Percentiles rank a stretch among this genome's conserved stretches.
Conservation (phyloP, 2,888 invertebrate genomes). For the Cabera pusaria region DNA sequence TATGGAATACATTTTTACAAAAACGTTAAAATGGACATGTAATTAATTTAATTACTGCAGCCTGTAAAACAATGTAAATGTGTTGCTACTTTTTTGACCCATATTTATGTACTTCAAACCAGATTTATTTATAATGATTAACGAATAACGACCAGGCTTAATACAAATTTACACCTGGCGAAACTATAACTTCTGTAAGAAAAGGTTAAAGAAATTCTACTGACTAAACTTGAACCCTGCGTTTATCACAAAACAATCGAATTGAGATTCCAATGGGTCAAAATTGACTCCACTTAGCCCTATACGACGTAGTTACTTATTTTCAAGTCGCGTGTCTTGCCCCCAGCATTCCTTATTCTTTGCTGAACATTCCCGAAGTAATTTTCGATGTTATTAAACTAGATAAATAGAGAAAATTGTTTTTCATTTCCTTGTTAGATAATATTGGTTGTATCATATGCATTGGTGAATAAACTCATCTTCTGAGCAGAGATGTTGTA, state of each 20-base stretch:
- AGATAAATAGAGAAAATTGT: slow-evolving; percentile 47
- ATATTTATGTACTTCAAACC: too few relatives aligned
- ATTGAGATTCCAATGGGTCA: slow-evolving; percentile 36
- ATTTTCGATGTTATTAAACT: slow-evolving; percentile 60
- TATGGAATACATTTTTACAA: too few relatives aligned
- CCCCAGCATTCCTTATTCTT: slow-evolving; percentile 53
- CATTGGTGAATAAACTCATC: slow-evolving; percentile 35
- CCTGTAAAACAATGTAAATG: too few relatives aligned
- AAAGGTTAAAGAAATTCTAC: too few relatives aligned
- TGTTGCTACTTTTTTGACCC: too few relatives aligned
- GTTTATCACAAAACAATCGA: slow-evolving; percentile 16
- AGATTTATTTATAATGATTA: too few relatives aligned
- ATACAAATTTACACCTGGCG: too few relatives aligned
- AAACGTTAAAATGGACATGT: too few relatives aligned
- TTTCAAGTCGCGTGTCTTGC: slow-evolving; percentile 56
- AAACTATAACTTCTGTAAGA: too few relatives aligned
- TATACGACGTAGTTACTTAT: slow-evolving; percentile 3
- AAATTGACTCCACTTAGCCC: slow-evolving; percentile 21
- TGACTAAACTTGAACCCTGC: background rate
- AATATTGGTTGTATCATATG: slow-evolving; percentile 47
- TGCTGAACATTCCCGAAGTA: slow-evolving; percentile 59
- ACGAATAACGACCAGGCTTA: too few relatives aligned
- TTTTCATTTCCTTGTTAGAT: slow-evolving; percentile 57
- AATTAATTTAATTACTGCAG: too few relatives aligned
- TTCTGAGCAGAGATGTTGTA: slow-evolving; percentile 24